A percentile compares a stretch with the other conserved stretches of the same genome.
phyloP scores from a whole-genome alignment of 2,888 invertebrate species.

The Latrodectus elegans region DNA sequence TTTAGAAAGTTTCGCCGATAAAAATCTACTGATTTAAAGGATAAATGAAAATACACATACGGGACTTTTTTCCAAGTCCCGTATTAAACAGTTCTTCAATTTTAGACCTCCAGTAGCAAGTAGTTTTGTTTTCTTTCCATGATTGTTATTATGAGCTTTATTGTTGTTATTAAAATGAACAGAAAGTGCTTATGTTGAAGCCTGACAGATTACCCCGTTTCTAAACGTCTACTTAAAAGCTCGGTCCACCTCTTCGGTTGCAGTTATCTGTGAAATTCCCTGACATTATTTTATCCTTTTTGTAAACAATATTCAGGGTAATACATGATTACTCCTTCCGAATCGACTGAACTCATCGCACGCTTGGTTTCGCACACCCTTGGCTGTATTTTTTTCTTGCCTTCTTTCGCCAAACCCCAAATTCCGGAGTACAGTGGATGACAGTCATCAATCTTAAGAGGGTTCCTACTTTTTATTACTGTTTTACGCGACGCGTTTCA shows the following conservation, averaged over 20 bases:
- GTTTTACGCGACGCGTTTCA: not conserved
- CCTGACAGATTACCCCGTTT: not conserved
- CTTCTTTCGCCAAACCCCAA: not conserved
- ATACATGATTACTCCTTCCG: conserved; percentile 27
- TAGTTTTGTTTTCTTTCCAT: not conserved
- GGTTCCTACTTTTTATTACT: not conserved
- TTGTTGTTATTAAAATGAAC: not conserved
- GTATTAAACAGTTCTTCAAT: not conserved
- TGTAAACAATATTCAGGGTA: conserved; percentile 31
- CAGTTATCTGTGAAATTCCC: not conserved
- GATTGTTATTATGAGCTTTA: not conserved
- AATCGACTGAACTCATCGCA: not conserved
- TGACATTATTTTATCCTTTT: not conserved
- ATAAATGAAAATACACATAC: too few relatives aligned
- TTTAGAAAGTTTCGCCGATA: too few relatives aligned
- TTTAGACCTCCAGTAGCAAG: not conserved
- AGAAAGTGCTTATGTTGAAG: not conserved
- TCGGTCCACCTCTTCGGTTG: not conserved
- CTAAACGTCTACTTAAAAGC: not conserved
- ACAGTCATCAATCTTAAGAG: not conserved
- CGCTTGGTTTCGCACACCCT: not conserved
- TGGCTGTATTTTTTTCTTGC: not conserved
- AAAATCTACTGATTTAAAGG: too few relatives aligned
- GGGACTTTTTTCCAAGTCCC: too few relatives aligned
- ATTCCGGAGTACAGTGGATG: not conserved